Base-by-base conservation (phyloP, 2,888 invertebrate genomes). In the Eurois occulta region DNA sequence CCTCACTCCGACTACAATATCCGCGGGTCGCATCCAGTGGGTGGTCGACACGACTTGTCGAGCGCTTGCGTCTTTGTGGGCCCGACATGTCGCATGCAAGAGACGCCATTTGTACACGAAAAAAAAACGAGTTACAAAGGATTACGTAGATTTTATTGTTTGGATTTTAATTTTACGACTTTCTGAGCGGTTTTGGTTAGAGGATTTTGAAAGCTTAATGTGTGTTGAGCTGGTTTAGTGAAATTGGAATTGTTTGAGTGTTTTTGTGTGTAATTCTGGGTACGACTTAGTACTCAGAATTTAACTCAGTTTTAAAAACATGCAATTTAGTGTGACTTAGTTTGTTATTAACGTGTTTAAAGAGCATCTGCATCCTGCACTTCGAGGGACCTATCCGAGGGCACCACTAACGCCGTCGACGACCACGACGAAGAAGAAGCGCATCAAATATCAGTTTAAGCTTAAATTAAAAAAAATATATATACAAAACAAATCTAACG, bases 21-120 rank as follows among this genome's bases (percentile, higher is more conserved):
- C 84, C 85, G 86, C 84, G 86, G 83, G 87, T 79, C 77, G 75
- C 85, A 83, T 83, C 74, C 85, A 86, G 89, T 91, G 92, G 92
- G 92, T 92, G 92, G 92, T 92, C 92, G 77, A 80, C 82, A 80
- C 77, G 84, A 86, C 88, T 81, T 86, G 88, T 87, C 87, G 89
- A 86, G 86, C 87, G 87, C 86, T 85, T 16, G 58, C 77, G 74
- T 77, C 84, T 87, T 88, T 87, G 87, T 88, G 81, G 86, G 78
- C 81, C 87, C 87, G 87, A 81, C 82, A 80, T 86, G 87, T 89
- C 83, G 87, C 83, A 84, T 86, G 86, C 88, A 86, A 69, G 78
- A 77, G 84, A 87, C 87, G 81, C 83, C 80, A 75, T 85, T 80
- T 86, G 77, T 88, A 78, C 71, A 78, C 73, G 80, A 81, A 73